Percentiles rank a stretch among this genome's conserved stretches.
These are phyloP conservation scores for Epicauta chinensis DNA, from an alignment of 1,140 invertebrate species.

Conservation along the genomic window DNA sequence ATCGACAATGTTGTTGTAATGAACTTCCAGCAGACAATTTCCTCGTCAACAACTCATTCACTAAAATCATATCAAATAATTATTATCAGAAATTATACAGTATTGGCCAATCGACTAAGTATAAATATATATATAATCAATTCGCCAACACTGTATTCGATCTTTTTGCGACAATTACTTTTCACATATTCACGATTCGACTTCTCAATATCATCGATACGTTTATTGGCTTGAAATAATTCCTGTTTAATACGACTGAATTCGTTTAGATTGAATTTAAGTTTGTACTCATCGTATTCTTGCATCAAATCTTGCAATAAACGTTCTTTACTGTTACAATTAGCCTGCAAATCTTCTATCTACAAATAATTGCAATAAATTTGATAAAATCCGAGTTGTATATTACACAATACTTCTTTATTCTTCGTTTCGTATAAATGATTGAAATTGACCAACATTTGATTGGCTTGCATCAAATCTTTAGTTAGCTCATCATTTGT, in stretches of 20 bases:
- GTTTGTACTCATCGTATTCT: conserved; percentile 14
- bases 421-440: conserved; percentile 22
- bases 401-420: conserved; percentile 19
- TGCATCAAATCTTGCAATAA: conserved; percentile 10
- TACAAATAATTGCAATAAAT: not conserved
- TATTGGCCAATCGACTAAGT: too few species aligned
- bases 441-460: conserved; percentile 30
- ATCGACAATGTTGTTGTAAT: conserved; percentile 1
- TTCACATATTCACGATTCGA: conserved; percentile 18
- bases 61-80: conserved; percentile 9
- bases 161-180: conserved; percentile 2
- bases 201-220: conserved; percentile 18
- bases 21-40: conserved; percentile 15
- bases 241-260: conserved; percentile 9
- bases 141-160: too few species aligned
- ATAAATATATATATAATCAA: too few species aligned
- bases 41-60: conserved; percentile 18
- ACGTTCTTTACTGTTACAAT: conserved; percentile 1
- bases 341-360: conserved; percentile 11
- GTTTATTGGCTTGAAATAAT: conserved; percentile 2
- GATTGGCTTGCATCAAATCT: conserved; percentile 28
- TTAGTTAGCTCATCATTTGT: conserved; percentile 27
- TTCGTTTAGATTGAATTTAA: conserved; percentile 9
- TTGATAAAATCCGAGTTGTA: not conserved
- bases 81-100: not conserved